Evolutionary conservation across 2,113 vertebrate species (phyloP).

Genomic region (Malurus elegans): DNA sequence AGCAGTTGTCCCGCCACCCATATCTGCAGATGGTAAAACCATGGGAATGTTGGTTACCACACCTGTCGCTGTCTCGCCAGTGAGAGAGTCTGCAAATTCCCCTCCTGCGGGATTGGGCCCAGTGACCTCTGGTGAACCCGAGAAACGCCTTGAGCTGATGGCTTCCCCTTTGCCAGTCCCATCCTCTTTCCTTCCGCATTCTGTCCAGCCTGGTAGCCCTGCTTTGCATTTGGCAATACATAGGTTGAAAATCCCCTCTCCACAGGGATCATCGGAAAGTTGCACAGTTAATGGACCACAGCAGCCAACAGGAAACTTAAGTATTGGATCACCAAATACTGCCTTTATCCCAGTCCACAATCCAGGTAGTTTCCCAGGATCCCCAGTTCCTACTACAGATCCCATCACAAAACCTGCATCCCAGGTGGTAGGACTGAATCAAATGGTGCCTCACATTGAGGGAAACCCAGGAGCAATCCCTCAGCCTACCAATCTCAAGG

Average conservation of each 20-base stretch:
- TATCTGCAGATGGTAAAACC: conserved; percentile 77
- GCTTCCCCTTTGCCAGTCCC: conserved; percentile 73
- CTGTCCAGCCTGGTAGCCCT: conserved; percentile 68
- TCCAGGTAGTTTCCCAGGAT: conserved; percentile 74
- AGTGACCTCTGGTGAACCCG: conserved; percentile 71
- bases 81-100: conserved; percentile 66
- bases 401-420: conserved; percentile 74
- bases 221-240: conserved; percentile 82
- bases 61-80: conserved; percentile 70
- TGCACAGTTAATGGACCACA: conserved; percentile 70
- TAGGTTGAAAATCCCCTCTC: conserved; percentile 79
- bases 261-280: conserved; percentile 74
- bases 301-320: conserved; percentile 74
- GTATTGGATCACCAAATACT: conserved; percentile 78
- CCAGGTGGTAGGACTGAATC: conserved; percentile 77
- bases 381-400: conserved; percentile 74
- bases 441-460: conserved; percentile 81
- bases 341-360: conserved; percentile 79
- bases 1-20: conserved; percentile 67
- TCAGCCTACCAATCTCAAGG: conserved; percentile 79
- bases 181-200: conserved; percentile 74
- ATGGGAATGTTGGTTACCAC: conserved; percentile 77
- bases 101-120: conserved; percentile 64
- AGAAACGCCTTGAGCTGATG: conserved; percentile 77
- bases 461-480: conserved; percentile 74